Percentiles rank a stretch among this genome's conserved stretches.
Evolutionary conservation across 2,797 vertebrate species (phyloP).

Genomic region (Lateolabrax maculatus): DNA sequence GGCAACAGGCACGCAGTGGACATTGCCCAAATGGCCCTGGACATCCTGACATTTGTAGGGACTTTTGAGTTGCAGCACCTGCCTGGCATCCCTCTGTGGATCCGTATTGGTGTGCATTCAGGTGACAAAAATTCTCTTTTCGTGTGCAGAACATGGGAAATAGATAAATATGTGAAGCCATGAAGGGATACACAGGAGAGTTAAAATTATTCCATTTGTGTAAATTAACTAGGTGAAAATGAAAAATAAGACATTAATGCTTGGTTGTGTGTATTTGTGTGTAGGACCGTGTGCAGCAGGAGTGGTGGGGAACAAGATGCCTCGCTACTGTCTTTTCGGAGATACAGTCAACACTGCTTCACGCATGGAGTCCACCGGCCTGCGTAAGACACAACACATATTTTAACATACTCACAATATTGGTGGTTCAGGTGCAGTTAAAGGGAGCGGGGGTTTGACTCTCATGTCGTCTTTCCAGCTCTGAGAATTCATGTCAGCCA

Average conservation of each 20-base stretch:
- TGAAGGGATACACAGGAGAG: not conserved
- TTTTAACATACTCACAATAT: not conserved
- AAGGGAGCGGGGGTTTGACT: too few species aligned
- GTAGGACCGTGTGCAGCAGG: slow-evolving; percentile 95
- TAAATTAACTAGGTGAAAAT: not conserved
- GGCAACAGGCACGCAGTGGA: slow-evolving; percentile 95
- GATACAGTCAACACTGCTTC: slow-evolving; percentile 97
- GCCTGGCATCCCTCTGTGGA: slow-evolving; percentile 96
- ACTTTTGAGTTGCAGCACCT: slow-evolving; percentile 94
- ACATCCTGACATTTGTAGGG: slow-evolving; percentile 95
- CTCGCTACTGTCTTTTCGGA: slow-evolving; percentile 96
- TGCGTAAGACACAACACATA: slow-evolving; percentile 88
- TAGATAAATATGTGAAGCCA: not conserved
- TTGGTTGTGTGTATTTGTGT: slow-evolving; percentile 49
- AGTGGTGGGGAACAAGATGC: slow-evolving; percentile 98
- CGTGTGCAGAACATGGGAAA: not conserved
- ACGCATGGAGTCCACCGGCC: slow-evolving; percentile 96
- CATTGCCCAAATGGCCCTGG: slow-evolving; percentile 96
- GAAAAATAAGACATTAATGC: not conserved
- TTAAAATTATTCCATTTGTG: not conserved
- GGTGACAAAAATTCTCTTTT: slow-evolving; percentile 80
- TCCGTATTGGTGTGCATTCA: slow-evolving; percentile 97
- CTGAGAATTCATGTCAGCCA: slow-evolving; percentile 93
- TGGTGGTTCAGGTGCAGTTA: not conserved
- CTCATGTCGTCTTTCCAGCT: slow-evolving; percentile 80